Percentiles rank a stretch among this genome's conserved stretches.
Evolutionary conservation across 2,797 vertebrate genomes (phyloP).

Genomic region (Tangara arthus): DNA sequence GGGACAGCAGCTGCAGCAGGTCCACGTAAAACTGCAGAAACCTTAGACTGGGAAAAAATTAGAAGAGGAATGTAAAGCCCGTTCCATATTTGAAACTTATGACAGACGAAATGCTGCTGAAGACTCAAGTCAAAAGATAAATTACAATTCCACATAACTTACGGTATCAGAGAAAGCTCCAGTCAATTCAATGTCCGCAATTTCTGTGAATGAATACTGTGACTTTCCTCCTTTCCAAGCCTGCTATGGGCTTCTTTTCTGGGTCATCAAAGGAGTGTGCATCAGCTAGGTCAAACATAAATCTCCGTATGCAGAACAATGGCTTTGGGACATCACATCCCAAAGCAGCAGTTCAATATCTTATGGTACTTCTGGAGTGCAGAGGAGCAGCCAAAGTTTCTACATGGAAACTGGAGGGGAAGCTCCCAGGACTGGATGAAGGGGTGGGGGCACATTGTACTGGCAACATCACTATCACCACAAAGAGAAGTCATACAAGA

Average conservation of each 20-base stretch:
- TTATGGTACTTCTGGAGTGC: background rate
- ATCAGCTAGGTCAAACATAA: background rate
- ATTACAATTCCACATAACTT: background rate
- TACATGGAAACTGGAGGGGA: background rate
- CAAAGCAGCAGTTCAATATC: background rate
- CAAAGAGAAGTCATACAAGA: background rate
- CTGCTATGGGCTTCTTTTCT: background rate
- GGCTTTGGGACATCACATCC: background rate
- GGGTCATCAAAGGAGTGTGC: background rate
- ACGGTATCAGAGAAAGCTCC: background rate
- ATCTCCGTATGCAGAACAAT: background rate
- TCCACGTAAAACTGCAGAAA: background rate
- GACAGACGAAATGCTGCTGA: background rate
- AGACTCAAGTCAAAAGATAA: background rate
- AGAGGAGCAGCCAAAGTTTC: background rate
- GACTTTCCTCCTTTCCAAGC: background rate
- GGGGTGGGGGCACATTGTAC: fast-evolving
- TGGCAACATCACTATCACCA: background rate
- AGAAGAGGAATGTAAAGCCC: background rate
- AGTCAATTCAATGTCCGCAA: background rate
- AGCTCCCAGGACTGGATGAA: background rate
- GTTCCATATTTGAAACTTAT: background rate
- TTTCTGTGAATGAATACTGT: background rate
- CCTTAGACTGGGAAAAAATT: background rate
- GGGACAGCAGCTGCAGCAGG: background rate